Conservation (phyloP, 2,888 invertebrate species). For the Hyposoter dolosus region DNA sequence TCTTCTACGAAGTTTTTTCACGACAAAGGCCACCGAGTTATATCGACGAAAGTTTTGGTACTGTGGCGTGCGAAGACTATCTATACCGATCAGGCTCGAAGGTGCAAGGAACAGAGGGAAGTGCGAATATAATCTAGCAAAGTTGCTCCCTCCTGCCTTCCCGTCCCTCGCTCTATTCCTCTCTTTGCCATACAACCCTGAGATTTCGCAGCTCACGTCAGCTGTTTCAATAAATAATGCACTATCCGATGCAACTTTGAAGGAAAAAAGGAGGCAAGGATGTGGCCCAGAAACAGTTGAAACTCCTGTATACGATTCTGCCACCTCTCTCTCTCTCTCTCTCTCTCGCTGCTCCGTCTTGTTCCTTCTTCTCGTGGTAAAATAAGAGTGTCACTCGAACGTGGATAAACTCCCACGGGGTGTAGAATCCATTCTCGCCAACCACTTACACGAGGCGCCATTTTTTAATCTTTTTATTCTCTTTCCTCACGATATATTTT, state of each 20-base stretch:
- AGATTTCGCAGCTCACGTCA: conserved; percentile 62
- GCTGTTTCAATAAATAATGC: conserved; percentile 69
- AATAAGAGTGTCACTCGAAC: conserved; percentile 58
- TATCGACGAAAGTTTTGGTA: conserved; percentile 27
- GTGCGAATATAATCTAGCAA: conserved; percentile 24
- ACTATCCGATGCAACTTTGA: conserved; percentile 25
- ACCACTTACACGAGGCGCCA: conserved; percentile 45
- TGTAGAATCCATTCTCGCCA: conserved; percentile 38
- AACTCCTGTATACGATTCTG: conserved; percentile 17
- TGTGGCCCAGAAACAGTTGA: conserved; percentile 44
- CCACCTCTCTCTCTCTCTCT: conserved; percentile 17
- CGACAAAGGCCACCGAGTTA: conserved; percentile 11
- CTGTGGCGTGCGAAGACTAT: neutral
- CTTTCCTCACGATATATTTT: conserved; percentile 26
- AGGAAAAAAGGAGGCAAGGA: conserved; percentile 1
- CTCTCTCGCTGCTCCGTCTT: conserved; percentile 16
- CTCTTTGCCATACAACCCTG: conserved; percentile 21
- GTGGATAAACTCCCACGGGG: conserved; percentile 51
- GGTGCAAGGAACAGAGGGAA: conserved; percentile 21
- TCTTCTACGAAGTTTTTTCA: conserved; percentile 14
- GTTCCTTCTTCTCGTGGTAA: conserved; percentile 19
- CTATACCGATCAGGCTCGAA: conserved; percentile 19
- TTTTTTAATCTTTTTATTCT: conserved; percentile 51
- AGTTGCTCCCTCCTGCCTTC: neutral
- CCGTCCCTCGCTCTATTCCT: neutral